Evolutionary conservation across 2,888 invertebrate species (phyloP).

Genomic region (Macrosiphum euphorbiae): DNA sequence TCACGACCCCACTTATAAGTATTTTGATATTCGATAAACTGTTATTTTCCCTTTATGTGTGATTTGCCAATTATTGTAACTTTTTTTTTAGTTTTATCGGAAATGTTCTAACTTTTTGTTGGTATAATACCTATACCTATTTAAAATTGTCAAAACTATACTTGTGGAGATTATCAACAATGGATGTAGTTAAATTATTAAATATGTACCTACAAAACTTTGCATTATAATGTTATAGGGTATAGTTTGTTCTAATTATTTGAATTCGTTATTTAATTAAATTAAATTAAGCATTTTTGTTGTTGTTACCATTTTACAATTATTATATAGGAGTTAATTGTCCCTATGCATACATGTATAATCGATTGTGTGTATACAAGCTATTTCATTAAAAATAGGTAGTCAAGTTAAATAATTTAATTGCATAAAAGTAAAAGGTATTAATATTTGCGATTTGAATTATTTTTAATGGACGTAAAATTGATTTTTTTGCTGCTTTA

Average conservation of each 20-base stretch:
- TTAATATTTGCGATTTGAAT: not conserved
- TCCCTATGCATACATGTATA: not conserved
- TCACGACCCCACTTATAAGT: not conserved
- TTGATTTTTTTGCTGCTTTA: not conserved
- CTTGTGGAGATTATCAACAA: not conserved
- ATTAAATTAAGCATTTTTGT: not conserved
- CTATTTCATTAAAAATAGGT: not conserved
- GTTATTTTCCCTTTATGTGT: not conserved
- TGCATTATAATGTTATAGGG: not conserved
- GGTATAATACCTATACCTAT: not conserved
- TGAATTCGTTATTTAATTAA: not conserved
- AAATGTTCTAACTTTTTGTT: not conserved
- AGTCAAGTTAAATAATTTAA: not conserved
- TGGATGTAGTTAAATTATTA: too few species aligned
- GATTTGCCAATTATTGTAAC: not conserved
- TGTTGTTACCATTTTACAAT: not conserved
- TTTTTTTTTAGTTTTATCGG: not conserved
- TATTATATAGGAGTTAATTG: not conserved
- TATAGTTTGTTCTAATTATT: not conserved
- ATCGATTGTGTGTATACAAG: not conserved
- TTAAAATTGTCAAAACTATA: not conserved
- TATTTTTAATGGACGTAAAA: not conserved
- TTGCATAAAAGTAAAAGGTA: not conserved
- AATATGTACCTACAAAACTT: not conserved
- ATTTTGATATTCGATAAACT: not conserved